These are phyloP conservation scores for Drosophila phalerata DNA, from an alignment of 2,888 invertebrate species.

Conservation along the genomic window DNA sequence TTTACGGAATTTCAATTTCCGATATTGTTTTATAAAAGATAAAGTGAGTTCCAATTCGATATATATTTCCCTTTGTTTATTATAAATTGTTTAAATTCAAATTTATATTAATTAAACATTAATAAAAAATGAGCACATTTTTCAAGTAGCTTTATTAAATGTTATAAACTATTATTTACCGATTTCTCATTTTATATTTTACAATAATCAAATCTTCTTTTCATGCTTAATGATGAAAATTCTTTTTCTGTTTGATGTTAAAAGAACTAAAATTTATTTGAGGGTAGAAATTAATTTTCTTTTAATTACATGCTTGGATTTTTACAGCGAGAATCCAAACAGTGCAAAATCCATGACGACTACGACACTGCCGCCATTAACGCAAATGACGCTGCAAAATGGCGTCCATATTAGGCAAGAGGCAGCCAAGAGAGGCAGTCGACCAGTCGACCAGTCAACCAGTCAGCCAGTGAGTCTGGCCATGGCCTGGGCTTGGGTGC, in stretches of 20 bases:
- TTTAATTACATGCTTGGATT: slow-evolving; percentile 62
- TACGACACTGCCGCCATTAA: slow-evolving; percentile 73
- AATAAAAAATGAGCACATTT: no score
- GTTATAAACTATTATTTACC: no score
- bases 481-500: slow-evolving; percentile 34
- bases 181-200: no score
- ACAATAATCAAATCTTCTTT: no score
- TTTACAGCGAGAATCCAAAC: slow-evolving; percentile 36
- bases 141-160: no score
- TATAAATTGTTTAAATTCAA: neutral
- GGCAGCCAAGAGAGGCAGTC: slow-evolving; percentile 19
- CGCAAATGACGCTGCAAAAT: slow-evolving; percentile 79
- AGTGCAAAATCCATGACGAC: slow-evolving; percentile 43
- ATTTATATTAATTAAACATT: neutral
- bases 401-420: slow-evolving; percentile 76
- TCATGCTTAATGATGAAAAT: no score
- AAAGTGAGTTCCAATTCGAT: neutral
- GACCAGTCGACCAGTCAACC: slow-evolving; percentile 32
- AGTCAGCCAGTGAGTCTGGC: slow-evolving; percentile 52
- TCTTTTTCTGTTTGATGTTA: neutral
- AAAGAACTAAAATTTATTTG: slow-evolving; percentile 1
- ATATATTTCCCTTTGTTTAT: neutral
- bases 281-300: slow-evolving; percentile 30
- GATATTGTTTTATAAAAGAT: slow-evolving; percentile 10
- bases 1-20: neutral